Evolutionary conservation across 2,113 vertebrate species (phyloP), one percentile per base, ranked within the genome.

Genomic region (Psammodynastes pulverulentus): DNA sequence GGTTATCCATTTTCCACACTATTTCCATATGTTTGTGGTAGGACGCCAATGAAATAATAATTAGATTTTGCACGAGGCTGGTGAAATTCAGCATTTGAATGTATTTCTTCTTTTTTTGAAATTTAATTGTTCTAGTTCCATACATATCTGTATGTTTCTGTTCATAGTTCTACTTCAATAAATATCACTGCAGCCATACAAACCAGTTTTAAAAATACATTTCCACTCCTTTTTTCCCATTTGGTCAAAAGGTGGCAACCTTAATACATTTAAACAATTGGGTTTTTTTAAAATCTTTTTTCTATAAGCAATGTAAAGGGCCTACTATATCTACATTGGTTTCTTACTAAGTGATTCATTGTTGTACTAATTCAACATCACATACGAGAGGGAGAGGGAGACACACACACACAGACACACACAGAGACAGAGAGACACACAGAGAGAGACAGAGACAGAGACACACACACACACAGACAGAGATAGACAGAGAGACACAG

Each of bases 261-360:
- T 52, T 79, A 84, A 90, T 79, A 29, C 56, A 87, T 58, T 88
- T 52, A 79, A 51, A 84, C 9, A 45, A 45, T 67, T n/a, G 62
- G 0, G 5, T n/a, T 67, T 67, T 67, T 12, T 29, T 10, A 10
- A 48, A 52, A 58, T 58, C 29, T 67, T 67, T 0, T 29, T 49
- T 94, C n/a, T 95, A 92, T 89, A 43, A 34, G 93, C 56, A 8
- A 5, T 94, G 17, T 79, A 79, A 93, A 79, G 85, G 2, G 0
- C 34, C 90, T 92, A 93, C 7, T 0, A 3, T 54, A 51, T 4
- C 34, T 93, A 86, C 1, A 13, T 92, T 2, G 39, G 15, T 58
- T 54, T 92, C 92, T 93, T 88, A 72, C 29, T 93, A 90, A 87
- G 26, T 92, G 34, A 1, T 15, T 91, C 5, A 89, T 94, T 93